These are phyloP conservation scores for Diplogasteroides magnus DNA, from an alignment of 1,140 invertebrate species.

Conservation along the genomic window DNA sequence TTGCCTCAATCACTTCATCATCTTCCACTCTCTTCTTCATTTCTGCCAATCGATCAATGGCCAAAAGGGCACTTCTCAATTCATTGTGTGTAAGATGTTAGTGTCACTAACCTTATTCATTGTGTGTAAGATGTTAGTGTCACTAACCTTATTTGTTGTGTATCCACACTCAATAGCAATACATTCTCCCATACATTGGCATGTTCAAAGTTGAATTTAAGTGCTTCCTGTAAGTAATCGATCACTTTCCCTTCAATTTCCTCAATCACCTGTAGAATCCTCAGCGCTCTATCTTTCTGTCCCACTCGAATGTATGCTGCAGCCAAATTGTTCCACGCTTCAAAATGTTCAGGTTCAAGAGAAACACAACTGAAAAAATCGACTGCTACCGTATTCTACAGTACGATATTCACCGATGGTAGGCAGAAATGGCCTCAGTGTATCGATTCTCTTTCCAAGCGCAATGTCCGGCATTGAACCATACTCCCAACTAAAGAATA, in stretches of 20 bases:
- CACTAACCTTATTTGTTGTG: neutral
- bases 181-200: conserved; percentile 94
- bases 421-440: conserved; percentile 75
- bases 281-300: conserved; percentile 65
- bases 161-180: conserved; percentile 22
- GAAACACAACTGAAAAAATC: conserved; percentile 66
- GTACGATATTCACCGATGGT: conserved; percentile 60
- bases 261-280: conserved; percentile 12
- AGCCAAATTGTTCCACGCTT: conserved; percentile 94
- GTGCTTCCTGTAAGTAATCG: conserved; percentile 68
- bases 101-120: neutral
- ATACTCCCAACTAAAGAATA: conserved; percentile 64
- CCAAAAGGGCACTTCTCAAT: neutral
- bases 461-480: conserved; percentile 79
- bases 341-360: conserved; percentile 77
- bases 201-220: conserved; percentile 86
- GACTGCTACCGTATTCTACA: neutral
- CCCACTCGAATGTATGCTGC: conserved; percentile 81
- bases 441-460: conserved; percentile 74
- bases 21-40: neutral
- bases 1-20: no score
- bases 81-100: neutral
- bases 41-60: neutral
- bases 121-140: neutral
- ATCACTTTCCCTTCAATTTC: conserved; percentile 21